phyloP scores from a whole-genome alignment of 2,797 vertebrate species.

The Hylomyscus alleni region DNA sequence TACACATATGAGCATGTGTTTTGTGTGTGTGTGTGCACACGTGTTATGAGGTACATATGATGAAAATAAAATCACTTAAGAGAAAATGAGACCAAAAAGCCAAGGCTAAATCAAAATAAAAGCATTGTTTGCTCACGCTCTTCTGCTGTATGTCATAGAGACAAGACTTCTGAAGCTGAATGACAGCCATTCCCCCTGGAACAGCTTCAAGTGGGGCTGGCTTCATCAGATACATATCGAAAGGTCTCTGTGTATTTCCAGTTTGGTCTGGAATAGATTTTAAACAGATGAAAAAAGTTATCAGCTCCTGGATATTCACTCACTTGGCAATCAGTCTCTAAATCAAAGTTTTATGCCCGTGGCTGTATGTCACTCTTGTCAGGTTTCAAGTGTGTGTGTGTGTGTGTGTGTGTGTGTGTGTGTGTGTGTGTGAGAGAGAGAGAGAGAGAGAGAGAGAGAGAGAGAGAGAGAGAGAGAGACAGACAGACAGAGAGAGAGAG shows the following conservation, averaged over 20 bases:
- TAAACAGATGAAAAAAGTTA: slow-evolving; percentile 28
- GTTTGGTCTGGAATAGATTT: slow-evolving; percentile 40
- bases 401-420: not conserved
- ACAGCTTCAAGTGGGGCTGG: not conserved
- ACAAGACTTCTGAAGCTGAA: not conserved
- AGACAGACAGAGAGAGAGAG: too few relatives aligned
- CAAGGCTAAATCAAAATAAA: not conserved
- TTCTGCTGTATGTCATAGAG: not conserved
- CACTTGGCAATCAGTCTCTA: not conserved
- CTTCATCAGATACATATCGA: not conserved
- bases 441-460: too few relatives aligned
- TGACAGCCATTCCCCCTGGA: not conserved
- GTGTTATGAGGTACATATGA: not conserved
- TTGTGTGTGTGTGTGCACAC: not conserved
- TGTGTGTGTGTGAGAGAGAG: not conserved
- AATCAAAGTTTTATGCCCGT: not conserved
- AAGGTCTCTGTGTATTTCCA: not conserved
- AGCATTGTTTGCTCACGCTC: not conserved
- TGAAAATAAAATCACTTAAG: not conserved
- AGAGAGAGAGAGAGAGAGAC: too few relatives aligned
- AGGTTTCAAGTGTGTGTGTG: not conserved
- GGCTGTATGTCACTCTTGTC: not conserved
- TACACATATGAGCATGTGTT: not conserved
- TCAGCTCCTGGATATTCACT: slow-evolving; percentile 34
- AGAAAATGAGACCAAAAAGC: slow-evolving; percentile 9